phyloP scores from a whole-genome alignment of 2,113 vertebrate species.

The Engystomops pustulosus region DNA sequence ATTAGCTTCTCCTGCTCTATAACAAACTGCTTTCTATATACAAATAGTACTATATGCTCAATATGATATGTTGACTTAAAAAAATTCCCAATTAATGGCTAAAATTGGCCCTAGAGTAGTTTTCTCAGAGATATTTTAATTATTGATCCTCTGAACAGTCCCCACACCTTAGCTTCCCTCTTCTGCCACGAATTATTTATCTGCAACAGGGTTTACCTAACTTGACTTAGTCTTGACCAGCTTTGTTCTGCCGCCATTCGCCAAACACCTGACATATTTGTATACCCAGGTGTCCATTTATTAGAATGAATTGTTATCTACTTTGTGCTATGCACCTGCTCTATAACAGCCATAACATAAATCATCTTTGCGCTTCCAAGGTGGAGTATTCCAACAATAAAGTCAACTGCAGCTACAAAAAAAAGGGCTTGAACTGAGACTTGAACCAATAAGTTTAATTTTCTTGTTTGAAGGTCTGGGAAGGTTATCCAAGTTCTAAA shows the following conservation, averaged over 20 bases:
- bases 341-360: not conserved
- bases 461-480: not conserved
- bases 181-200: not conserved
- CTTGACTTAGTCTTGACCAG: too few relatives aligned
- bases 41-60: too few relatives aligned
- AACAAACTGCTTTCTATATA: too few relatives aligned
- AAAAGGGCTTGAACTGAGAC: too few relatives aligned
- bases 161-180: too few relatives aligned
- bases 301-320: not conserved
- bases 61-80: too few relatives aligned
- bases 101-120: too few relatives aligned
- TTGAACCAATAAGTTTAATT: not conserved
- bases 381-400: not conserved
- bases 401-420: not conserved
- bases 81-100: too few relatives aligned
- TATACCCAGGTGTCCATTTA: not conserved
- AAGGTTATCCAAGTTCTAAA: not conserved
- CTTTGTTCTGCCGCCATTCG: not conserved
- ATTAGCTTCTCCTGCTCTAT: too few relatives aligned
- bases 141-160: too few relatives aligned
- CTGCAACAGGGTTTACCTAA: not conserved
- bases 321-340: slow-evolving; percentile 2
- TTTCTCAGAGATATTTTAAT: too few relatives aligned
- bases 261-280: not conserved
- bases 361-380: not conserved